Evolutionary conservation across 2,113 vertebrate species (phyloP), one percentile per base, ranked within the genome.

Genomic region (Ariopsis seemanni): DNA sequence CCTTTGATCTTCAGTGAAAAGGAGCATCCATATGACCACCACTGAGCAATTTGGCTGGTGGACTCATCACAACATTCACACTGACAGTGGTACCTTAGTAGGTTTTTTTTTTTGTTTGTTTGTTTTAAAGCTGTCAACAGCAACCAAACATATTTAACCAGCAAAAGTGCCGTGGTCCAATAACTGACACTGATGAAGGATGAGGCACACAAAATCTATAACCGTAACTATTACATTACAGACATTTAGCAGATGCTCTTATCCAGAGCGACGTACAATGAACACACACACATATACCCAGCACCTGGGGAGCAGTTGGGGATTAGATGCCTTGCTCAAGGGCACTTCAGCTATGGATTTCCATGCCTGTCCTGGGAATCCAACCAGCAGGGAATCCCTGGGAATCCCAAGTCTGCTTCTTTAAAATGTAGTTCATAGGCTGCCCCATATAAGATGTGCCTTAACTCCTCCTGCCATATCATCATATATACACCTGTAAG

Each of bases 31-130:
- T 1, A 42, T 42, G n/a, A 42, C 53, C 57, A 42, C 7, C 53
- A 30, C 7, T 42, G 9, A 80, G 4, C n/a, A 5, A 34, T 80
- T 20, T 15, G 15, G n/a, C 14, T 80, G 53, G 72, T 50, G 48
- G 48, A 75, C 17, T 25, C 53, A 81, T 5, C 9, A 81, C 7
- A 30, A n/a, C 25, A 50, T 20, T 11, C 42, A 18, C n/a, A 27
- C 7, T 80, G 77, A 30, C 77, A 79, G 15, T 57, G n/a, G 78
- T 8, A 34, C 30, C 27, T 25, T 20, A 30, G 8, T 58, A 42
- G 18, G 0, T 14, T 5, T n/a, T 14, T 27, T 0, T 60, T 34
- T 1, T n/a, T n/a, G n/a, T n/a, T n/a, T n/a, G n/a, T n/a, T n/a
- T 53, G 48, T 22, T 22, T 12, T 53, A 5, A 52, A 52, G 12